phyloP scores from a whole-genome alignment of 2,888 invertebrate genomes.

The Chalcosyrphus nemorum region DNA sequence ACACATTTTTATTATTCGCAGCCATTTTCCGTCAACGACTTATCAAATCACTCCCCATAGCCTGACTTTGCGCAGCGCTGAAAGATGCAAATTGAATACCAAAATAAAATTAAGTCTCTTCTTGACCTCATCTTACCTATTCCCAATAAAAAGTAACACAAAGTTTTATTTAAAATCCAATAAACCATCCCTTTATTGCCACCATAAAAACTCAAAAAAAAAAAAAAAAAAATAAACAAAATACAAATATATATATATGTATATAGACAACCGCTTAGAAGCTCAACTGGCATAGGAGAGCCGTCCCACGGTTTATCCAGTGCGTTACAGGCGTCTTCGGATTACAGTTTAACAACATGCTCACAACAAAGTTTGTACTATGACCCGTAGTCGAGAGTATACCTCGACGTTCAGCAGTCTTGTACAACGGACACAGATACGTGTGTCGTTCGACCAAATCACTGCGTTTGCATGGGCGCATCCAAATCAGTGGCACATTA shows the following conservation, averaged over 20 bases:
- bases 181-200: slow-evolving; percentile 64
- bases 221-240: not conserved
- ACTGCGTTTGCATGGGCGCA: slow-evolving; percentile 88
- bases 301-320: slow-evolving; percentile 95
- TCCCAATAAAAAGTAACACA: slow-evolving; percentile 23
- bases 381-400: slow-evolving; percentile 95
- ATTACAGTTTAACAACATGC: slow-evolving; percentile 87
- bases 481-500: slow-evolving; percentile 91
- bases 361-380: slow-evolving; percentile 96
- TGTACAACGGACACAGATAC: slow-evolving; percentile 94
- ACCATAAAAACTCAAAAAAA: not conserved
- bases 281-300: slow-evolving; percentile 92
- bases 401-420: slow-evolving; percentile 94
- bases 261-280: slow-evolving; percentile 75
- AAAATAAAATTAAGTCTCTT: slow-evolving; percentile 46
- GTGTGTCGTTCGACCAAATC: slow-evolving; percentile 86
- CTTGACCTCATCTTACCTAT: not conserved
- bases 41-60: slow-evolving; percentile 48
- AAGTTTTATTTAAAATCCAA: slow-evolving; percentile 46
- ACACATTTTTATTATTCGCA: slow-evolving; percentile 32
- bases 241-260: too few relatives aligned
- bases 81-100: slow-evolving; percentile 64
- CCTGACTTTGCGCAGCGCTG: slow-evolving; percentile 22
- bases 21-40: slow-evolving; percentile 5
- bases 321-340: slow-evolving; percentile 87